Conservation (phyloP, 2,113 vertebrate species). For the Tautogolabrus adspersus region DNA sequence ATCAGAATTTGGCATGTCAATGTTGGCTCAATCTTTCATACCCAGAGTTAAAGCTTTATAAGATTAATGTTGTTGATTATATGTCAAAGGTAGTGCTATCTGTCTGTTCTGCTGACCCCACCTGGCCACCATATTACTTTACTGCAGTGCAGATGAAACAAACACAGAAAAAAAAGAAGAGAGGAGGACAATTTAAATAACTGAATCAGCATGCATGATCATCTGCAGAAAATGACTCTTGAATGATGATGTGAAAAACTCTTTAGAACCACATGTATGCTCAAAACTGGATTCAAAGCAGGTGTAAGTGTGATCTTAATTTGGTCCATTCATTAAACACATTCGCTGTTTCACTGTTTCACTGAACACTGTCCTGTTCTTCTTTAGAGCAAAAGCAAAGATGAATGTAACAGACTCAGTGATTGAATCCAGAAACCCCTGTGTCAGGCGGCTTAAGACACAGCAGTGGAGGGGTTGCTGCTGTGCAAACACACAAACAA, state of each 20-base stretch:
- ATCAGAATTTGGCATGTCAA: no score
- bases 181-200: no score
- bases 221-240: not conserved
- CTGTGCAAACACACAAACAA: no score
- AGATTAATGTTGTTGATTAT: no score
- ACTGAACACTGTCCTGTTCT: conserved; percentile 5
- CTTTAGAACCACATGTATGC: not conserved
- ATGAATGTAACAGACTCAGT: conserved; percentile 18
- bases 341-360: not conserved
- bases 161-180: no score
- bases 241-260: not conserved
- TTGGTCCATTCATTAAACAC: not conserved
- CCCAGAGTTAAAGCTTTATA: no score
- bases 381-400: conserved; percentile 39
- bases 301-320: not conserved
- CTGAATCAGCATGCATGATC: not conserved
- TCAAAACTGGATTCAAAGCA: not conserved
- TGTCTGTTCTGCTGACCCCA: no score
- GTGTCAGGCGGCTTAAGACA: conserved; percentile 30
- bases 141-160: no score
- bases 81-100: no score
- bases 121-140: no score
- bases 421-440: conserved; percentile 51
- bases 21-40: no score
- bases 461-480: not conserved